Conservation (phyloP, 2,113 vertebrate genomes). For the Larimichthys polyactis region DNA sequence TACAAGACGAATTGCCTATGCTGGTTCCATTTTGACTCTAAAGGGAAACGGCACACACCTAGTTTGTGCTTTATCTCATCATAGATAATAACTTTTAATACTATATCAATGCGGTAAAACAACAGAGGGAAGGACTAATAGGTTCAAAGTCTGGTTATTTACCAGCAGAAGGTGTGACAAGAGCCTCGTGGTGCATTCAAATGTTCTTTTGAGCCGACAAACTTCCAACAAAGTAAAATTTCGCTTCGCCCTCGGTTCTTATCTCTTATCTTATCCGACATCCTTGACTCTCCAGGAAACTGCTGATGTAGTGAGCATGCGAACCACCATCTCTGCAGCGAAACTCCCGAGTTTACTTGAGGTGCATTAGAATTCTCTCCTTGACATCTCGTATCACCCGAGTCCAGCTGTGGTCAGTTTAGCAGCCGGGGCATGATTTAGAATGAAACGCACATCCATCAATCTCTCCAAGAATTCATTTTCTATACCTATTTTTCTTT, state of each 20-base stretch:
- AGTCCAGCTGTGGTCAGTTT: conserved; percentile 41
- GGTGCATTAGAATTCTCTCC: conserved; percentile 34
- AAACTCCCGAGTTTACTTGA: not conserved
- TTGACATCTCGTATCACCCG: conserved; percentile 3
- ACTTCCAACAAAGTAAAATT: not conserved
- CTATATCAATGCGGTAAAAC: no score
- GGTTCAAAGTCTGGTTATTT: not conserved
- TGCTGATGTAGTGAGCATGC: not conserved
- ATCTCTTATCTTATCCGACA: not conserved
- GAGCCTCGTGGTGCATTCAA: not conserved
- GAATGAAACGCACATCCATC: conserved; percentile 39
- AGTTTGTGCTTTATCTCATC: no score
- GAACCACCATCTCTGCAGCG: not conserved
- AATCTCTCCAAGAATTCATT: conserved; percentile 17
- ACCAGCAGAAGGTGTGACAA: not conserved
- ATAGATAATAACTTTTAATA: no score
- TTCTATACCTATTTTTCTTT: conserved; percentile 1
- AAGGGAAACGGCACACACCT: no score
- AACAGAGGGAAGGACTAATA: not conserved
- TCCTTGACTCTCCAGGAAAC: not conserved
- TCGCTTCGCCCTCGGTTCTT: not conserved
- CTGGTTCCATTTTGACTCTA: no score
- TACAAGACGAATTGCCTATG: no score
- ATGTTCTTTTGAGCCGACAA: not conserved
- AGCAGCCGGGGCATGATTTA: conserved; percentile 37